phyloP scores from a whole-genome alignment of 2,888 invertebrate species.

The Nycteola revayana region DNA sequence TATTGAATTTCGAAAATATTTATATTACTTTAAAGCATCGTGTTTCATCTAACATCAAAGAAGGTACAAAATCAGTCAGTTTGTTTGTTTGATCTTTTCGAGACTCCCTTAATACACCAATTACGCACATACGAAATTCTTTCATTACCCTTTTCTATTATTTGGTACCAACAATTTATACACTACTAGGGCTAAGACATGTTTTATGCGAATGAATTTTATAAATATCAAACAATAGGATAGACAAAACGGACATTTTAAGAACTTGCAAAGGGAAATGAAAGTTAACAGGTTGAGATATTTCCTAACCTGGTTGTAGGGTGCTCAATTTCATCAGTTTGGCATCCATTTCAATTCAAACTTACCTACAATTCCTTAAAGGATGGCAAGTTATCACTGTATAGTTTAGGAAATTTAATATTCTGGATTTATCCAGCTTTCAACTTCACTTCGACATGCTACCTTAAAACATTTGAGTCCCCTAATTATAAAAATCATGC shows the following conservation, averaged over 20 bases:
- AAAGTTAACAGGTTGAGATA: constrained; percentile 29
- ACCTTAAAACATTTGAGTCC: constrained; percentile 33
- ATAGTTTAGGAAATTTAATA: constrained; percentile 4
- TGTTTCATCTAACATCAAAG: too few species aligned
- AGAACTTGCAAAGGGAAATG: constrained; percentile 18
- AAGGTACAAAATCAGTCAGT: too few species aligned
- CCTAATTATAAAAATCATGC: constrained; percentile 28
- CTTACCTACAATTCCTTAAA: constrained; percentile 31
- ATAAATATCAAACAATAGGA: too few species aligned
- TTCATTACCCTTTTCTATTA: constrained; percentile 22
- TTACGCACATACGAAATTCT: constrained; percentile 42
- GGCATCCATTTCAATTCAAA: constrained; percentile 19
- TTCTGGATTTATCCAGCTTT: constrained; percentile 7
- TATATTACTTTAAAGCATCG: too few species aligned
- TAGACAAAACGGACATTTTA: too few species aligned
- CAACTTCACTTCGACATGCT: constrained; percentile 43
- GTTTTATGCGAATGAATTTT: too few species aligned
- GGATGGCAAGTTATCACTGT: constrained; percentile 18
- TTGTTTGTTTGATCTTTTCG: constrained; percentile 39
- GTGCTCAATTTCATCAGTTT: constrained; percentile 28
- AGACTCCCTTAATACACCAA: constrained; percentile 41
- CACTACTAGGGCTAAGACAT: too few species aligned
- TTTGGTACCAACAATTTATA: neutral
- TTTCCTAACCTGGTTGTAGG: constrained; percentile 35
- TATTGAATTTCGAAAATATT: neutral